Evolutionary conservation across 1,140 invertebrate genomes (phyloP).

Genomic region (Amphibalanus amphitrite): DNA sequence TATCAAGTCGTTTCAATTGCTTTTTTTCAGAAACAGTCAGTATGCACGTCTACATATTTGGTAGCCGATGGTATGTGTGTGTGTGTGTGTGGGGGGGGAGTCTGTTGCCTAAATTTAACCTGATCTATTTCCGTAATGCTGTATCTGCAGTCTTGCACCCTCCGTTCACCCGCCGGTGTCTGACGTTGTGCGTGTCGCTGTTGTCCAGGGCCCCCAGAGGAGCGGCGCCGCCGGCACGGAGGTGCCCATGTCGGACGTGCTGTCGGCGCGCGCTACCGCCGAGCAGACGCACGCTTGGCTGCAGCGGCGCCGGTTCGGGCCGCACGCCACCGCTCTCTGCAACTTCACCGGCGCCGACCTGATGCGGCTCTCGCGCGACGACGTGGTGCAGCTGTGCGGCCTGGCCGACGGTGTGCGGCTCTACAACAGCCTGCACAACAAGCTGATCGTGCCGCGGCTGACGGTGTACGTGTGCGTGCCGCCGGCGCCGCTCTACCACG

Average conservation of each 20-base stretch:
- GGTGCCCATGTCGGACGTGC: background rate
- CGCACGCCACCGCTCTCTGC: slow-evolving; percentile 50
- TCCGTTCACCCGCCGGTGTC: too few species aligned
- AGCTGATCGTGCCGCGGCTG: slow-evolving; percentile 48
- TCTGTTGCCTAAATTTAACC: too few species aligned
- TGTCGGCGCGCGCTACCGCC: slow-evolving; percentile 25
- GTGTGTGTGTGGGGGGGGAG: too few species aligned
- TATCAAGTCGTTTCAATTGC: too few species aligned
- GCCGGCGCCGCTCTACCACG: slow-evolving; percentile 45
- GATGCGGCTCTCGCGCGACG: slow-evolving; percentile 63
- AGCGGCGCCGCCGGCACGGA: too few species aligned
- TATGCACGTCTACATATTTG: too few species aligned
- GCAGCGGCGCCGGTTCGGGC: slow-evolving; percentile 48
- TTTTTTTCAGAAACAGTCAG: too few species aligned
- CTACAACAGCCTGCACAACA: slow-evolving; percentile 64
- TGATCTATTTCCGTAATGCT: too few species aligned
- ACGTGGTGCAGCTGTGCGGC: slow-evolving; percentile 85
- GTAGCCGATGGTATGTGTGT: too few species aligned
- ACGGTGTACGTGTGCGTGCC: slow-evolving; percentile 55
- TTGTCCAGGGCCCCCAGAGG: too few species aligned
- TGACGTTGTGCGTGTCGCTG: too few species aligned
- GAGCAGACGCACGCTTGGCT: slow-evolving; percentile 62
- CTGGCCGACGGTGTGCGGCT: slow-evolving; percentile 76
- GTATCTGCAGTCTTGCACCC: too few species aligned
- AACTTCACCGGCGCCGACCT: slow-evolving; percentile 78